Evolutionary conservation across 2,888 invertebrate genomes (phyloP), one percentile per base, ranked within the genome.

Genomic region (Phaedon cochleariae): DNA sequence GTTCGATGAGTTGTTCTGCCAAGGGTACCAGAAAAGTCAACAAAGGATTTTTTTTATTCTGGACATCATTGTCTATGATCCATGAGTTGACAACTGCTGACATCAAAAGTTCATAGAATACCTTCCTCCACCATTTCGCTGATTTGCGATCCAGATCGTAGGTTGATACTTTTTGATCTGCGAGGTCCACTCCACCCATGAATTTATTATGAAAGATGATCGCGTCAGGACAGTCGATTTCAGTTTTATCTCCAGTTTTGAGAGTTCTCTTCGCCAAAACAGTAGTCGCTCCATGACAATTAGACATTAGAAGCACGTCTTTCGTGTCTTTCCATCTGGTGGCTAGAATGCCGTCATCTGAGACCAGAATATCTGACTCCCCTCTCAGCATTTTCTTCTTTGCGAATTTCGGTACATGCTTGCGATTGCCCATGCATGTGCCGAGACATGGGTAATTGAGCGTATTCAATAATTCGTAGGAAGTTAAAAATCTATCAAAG

Each of bases 111-210:
- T 46, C 20, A 46, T 46, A 46, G 41, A 20, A 45, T 20, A 58
- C 18, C 41, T 58, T 45, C 45, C 21, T 17, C 46, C 18, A 18
- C 17, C 46, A 46, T 46, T 46, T 46, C 6, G 46, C 46, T 37
- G 46, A 58, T 58, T 58, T 58, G 6, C 46, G 45, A 21, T 45
- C 26, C 58, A 58, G 34, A 37, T 58, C 58, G 41, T 58, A 58
- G 45, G 26, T 58, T 18, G 6, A 45, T 37, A 58, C 20, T 58
- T 46, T 41, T 58, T 57, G 57, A 37, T 57, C 37, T 20, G 57
- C 57, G 17, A 41, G 34, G 22, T 45, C 58, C 41, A 58, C 41
- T 18, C 46, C 21, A 58, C 46, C 20, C 17, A 58, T 46, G 41
- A 45, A 58, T 37, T 58, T 37, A 58, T 41, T 45, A 37, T 58